These are phyloP conservation scores for Nymphalis urticae DNA, from an alignment of 2,888 invertebrate genomes.

Conservation along the genomic window DNA sequence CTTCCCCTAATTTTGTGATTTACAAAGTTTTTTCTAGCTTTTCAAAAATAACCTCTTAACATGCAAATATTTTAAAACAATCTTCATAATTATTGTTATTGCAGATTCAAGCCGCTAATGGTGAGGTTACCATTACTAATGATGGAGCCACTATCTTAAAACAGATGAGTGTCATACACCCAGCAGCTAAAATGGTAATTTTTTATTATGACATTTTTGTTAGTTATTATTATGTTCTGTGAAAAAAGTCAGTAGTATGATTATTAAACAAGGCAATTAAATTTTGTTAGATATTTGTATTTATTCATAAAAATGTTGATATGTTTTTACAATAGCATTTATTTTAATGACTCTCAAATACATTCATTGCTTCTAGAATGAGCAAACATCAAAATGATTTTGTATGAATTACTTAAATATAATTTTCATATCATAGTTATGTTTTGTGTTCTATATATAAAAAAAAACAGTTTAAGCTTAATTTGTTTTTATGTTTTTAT, in stretches of 20 bases:
- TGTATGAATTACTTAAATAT: neutral
- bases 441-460: neutral
- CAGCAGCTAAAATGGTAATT: conserved; percentile 98
- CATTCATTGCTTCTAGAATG: no score
- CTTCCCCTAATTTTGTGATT: no score
- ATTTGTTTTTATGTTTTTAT: conserved; percentile 35
- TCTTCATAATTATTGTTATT: neutral
- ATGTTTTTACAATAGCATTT: no score
- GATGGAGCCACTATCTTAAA: conserved; percentile 99
- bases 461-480: no score
- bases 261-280: no score
- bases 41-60: no score
- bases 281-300: no score
- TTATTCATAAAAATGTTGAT: no score
- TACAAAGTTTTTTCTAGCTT: no score
- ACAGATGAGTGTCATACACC: conserved; percentile 99
- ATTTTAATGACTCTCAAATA: no score
- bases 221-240: conserved; percentile 83
- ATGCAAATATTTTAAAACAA: neutral
- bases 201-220: conserved; percentile 40
- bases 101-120: conserved; percentile 96
- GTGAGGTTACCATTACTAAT: conserved; percentile 99
- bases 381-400: no score
- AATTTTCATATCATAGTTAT: neutral
- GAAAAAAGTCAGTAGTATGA: no score